Percentiles rank a stretch among this genome's conserved stretches.
Evolutionary conservation across 2,113 vertebrate species (phyloP).

Genomic region (Zapornia atra): DNA sequence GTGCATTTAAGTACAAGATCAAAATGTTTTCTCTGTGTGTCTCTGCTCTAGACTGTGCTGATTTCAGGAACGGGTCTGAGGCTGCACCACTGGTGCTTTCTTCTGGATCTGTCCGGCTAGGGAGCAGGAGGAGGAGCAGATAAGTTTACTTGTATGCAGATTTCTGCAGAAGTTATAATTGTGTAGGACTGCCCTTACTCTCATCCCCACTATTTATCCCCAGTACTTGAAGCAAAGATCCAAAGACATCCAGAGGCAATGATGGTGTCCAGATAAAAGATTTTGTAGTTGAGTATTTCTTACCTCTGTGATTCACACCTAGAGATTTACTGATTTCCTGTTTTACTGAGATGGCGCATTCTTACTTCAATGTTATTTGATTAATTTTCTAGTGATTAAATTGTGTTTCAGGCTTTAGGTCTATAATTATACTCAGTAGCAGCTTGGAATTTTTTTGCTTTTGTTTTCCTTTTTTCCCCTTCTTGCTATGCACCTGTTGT

Average conservation of each 20-base stretch:
- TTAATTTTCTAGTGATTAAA: background rate
- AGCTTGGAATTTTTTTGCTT: background rate
- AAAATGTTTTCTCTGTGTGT: background rate
- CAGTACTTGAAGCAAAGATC: background rate
- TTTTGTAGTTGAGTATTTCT: background rate
- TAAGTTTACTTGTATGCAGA: background rate
- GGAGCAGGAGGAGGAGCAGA: background rate
- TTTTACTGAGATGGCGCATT: background rate
- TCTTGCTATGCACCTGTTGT: background rate
- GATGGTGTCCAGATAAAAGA: background rate
- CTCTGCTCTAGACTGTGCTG: background rate
- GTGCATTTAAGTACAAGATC: background rate
- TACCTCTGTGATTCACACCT: background rate
- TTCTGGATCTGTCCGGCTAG: background rate
- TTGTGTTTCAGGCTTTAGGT: background rate
- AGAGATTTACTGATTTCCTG: background rate
- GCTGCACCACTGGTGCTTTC: background rate
- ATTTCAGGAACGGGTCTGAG: background rate
- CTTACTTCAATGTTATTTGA: background rate
- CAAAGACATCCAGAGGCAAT: background rate
- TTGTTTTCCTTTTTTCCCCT: background rate
- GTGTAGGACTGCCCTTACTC: background rate
- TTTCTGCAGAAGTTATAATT: background rate
- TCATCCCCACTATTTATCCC: background rate
- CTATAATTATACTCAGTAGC: background rate